Base-by-base conservation (phyloP, 1,140 invertebrate species). In the Bombus cullumanus region DNA sequence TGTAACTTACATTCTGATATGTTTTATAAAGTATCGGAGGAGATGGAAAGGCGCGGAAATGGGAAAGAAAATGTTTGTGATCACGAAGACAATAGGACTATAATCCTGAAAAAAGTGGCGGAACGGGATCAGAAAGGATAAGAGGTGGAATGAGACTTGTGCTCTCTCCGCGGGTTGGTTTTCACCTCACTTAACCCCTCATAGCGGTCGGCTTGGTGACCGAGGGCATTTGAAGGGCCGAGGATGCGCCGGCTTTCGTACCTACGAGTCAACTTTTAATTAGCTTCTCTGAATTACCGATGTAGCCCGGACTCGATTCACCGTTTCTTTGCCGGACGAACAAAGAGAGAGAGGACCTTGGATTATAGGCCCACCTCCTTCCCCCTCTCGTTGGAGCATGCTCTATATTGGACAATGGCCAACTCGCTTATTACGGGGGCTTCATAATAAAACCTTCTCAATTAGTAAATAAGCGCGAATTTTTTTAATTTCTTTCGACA, bases 221-320 rank as follows among this genome's bases (percentile, higher is more conserved):
- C 86, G 83, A 83, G 86, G 85, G 82, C 62, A 39, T 77, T 89
- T 74, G 69, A 80, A 77, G 73, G 73, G 81, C 22, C 53, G 57
- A 81, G 80, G 86, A 79, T 83, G 57, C 83, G 83, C 83, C 78
- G 69, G 84, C 77, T 74, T 88, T 88, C 86, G 88, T 89, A 85
- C 86, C 89, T 91, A 83, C 89, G 89, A 92, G 91, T 93, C 86
- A 93, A 93, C 91, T 93, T 93, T 93, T 93, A 93, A 93, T 93
- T 93, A 93, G 92, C 91, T 93, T 93, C 92, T 92, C 89, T 91
- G 87, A 93, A 93, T 93, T 92, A 93, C 90, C 88, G 91, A 92
- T 93, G 91, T 93, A 91, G 89, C 85, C 34, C 74, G 88, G 83
- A 57, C 59, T 81, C 78, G 81, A 88, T 85, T 91, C 74, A 81